Evolutionary conservation across 2,888 invertebrate genomes (phyloP).

Genomic region (Dendrolimus houi): DNA sequence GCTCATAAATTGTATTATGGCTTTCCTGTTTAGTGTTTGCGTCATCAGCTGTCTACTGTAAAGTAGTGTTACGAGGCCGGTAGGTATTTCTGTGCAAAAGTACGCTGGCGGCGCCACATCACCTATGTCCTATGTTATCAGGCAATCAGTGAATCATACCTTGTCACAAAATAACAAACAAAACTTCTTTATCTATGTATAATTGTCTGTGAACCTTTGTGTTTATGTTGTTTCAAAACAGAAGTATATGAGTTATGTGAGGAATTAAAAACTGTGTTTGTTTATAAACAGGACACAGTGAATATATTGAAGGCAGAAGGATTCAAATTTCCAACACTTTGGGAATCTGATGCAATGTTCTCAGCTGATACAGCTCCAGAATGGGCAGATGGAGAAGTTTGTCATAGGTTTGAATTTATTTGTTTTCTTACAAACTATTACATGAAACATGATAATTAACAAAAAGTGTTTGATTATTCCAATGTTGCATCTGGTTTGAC

Average conservation of each 20-base stretch:
- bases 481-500: too few relatives aligned
- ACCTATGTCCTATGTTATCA: conserved; percentile 1
- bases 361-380: conserved; percentile 97
- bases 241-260: too few relatives aligned
- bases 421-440: background rate
- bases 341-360: conserved; percentile 99
- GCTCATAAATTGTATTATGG: background rate
- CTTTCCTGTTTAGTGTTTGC: background rate
- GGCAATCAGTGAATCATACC: conserved; percentile 3
- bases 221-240: background rate
- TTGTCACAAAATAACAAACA: background rate
- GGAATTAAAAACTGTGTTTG: background rate
- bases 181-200: background rate
- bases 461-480: too few relatives aligned
- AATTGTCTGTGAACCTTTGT: background rate
- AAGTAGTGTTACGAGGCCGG: too few relatives aligned
- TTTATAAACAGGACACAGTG: conserved; percentile 86
- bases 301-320: conserved; percentile 96
- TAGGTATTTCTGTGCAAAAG: background rate
- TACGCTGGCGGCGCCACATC: background rate
- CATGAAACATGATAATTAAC: too few relatives aligned
- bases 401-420: conserved; percentile 78
- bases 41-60: background rate
- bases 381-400: conserved; percentile 97
- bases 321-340: conserved; percentile 90